A percentile compares a stretch with the other conserved stretches of the same genome.
Conservation (phyloP, 2,113 vertebrate genomes). For the Taurulus bubalis region DNA sequence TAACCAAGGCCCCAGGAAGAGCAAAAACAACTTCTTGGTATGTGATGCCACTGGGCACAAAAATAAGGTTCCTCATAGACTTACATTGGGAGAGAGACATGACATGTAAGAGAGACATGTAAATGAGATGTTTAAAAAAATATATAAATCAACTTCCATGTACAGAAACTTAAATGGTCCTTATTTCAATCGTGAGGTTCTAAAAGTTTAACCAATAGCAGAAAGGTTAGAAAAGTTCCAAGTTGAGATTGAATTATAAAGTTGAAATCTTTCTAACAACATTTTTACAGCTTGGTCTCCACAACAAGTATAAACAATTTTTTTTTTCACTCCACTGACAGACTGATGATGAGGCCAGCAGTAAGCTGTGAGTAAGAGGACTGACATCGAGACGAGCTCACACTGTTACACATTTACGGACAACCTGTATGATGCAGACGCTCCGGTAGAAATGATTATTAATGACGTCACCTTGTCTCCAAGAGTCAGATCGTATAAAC, state of each 20-base stretch:
- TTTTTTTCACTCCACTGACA: conserved; percentile 21
- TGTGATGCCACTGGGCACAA: no score
- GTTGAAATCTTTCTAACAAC: background rate
- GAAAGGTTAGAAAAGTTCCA: background rate
- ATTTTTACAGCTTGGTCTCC: conserved; percentile 61
- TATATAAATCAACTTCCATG: no score
- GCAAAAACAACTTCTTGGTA: no score
- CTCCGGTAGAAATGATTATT: conserved; percentile 68
- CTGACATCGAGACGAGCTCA: conserved; percentile 9
- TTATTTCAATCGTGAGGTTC: no score
- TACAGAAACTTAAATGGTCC: no score
- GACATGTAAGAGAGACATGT: background rate
- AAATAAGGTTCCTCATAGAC: no score
- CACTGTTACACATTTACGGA: conserved; percentile 41
- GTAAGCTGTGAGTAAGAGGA: conserved; percentile 31
- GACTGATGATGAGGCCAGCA: conserved; percentile 19
- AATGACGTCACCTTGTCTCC: conserved; percentile 79
- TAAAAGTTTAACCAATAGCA: no score
- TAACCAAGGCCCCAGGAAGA: no score
- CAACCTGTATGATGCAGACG: conserved; percentile 44
- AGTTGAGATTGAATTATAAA: background rate
- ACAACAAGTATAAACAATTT: conserved; percentile 58
- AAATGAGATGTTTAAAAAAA: background rate
- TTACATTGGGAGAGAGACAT: no score
- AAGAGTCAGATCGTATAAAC: conserved; percentile 76